Conservation (phyloP, 2,888 invertebrate genomes). For the Catocala nupta region DNA sequence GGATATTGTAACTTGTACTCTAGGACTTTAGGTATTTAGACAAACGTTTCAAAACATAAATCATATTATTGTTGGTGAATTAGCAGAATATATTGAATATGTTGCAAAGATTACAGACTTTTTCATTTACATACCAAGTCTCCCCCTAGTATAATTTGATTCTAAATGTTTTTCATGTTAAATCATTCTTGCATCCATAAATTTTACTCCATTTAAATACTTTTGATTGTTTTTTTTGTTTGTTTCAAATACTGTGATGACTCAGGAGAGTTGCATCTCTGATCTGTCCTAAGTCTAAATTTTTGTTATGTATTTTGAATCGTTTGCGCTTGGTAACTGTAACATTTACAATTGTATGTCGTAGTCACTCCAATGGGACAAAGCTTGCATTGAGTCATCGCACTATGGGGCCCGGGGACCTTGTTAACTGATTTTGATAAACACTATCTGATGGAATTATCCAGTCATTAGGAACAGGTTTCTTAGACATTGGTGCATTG, state of each 20-base stretch:
- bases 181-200: conserved; percentile 75
- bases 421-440: conserved; percentile 50
- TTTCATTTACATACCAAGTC: conserved; percentile 78
- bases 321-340: conserved; percentile 52
- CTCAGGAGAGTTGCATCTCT: conserved; percentile 77
- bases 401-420: conserved; percentile 81
- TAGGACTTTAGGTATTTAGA: conserved; percentile 73
- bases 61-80: conserved; percentile 76
- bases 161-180: conserved; percentile 69
- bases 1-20: conserved; percentile 68
- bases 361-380: conserved; percentile 76
- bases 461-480: background rate
- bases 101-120: conserved; percentile 80
- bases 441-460: conserved; percentile 58
- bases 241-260: conserved; percentile 83
- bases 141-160: conserved; percentile 60
- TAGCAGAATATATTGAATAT: conserved; percentile 85
- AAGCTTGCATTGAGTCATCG: conserved; percentile 88
- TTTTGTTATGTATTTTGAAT: conserved; percentile 55
- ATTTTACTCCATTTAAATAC: conserved; percentile 60
- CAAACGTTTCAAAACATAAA: conserved; percentile 53
- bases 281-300: conserved; percentile 61
- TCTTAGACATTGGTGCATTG: background rate
- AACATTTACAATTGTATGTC: conserved; percentile 44
- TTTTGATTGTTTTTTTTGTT: conserved; percentile 60